Percentiles rank a stretch among this genome's conserved stretches.
Conservation (phyloP, 2,113 vertebrate species). For the Erpornis zantholeuca region DNA sequence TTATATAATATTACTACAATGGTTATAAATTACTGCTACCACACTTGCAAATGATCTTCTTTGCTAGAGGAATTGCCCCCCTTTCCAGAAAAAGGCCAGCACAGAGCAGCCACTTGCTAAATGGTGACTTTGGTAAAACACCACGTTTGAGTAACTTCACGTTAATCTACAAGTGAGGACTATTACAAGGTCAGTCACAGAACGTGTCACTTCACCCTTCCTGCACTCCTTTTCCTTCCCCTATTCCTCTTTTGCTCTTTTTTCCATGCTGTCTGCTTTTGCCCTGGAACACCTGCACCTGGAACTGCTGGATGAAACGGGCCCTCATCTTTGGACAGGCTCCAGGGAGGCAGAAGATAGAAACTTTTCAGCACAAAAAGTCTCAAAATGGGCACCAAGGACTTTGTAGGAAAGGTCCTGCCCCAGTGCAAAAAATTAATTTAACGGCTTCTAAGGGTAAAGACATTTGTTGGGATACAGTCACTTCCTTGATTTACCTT, state of each 20-base stretch:
- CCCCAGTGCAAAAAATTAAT: background rate
- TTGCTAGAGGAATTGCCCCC: background rate
- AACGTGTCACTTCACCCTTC: background rate
- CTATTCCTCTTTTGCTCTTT: background rate
- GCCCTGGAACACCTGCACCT: background rate
- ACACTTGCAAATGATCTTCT: background rate
- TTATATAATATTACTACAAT: background rate
- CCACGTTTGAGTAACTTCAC: background rate
- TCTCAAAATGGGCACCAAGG: background rate
- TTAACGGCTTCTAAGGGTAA: background rate
- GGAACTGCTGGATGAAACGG: background rate
- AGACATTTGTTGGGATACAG: background rate
- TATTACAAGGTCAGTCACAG: background rate
- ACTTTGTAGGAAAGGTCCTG: background rate
- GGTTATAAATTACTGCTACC: background rate
- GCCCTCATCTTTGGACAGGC: background rate
- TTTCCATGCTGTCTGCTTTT: background rate
- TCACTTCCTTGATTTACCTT: conserved; percentile 74
- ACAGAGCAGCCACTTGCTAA: background rate
- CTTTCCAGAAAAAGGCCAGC: background rate
- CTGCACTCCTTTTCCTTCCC: background rate
- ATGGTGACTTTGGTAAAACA: background rate
- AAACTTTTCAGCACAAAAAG: background rate
- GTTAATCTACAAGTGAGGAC: background rate
- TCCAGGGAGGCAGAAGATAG: background rate